Percentiles rank a stretch among this genome's conserved stretches.
These are phyloP conservation scores for Danio tinwini DNA, from an alignment of 2,797 vertebrate species.

Conservation along the genomic window DNA sequence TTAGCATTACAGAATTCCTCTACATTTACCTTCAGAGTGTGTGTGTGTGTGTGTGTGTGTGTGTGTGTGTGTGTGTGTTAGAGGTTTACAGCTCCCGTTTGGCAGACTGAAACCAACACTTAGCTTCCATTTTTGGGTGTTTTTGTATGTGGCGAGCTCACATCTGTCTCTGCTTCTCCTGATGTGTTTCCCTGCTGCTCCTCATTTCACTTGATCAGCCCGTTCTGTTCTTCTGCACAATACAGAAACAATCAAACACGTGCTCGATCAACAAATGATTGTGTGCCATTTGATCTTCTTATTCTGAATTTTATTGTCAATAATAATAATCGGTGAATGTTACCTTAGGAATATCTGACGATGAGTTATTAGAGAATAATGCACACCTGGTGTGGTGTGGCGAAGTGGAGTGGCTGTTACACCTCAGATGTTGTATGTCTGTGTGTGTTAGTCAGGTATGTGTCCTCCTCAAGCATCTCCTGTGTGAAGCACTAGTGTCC, in stretches of 20 bases:
- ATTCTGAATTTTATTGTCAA: neutral
- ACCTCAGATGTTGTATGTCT: too few relatives aligned
- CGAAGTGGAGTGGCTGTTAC: too few relatives aligned
- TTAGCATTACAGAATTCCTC: too few relatives aligned
- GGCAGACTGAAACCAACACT: conserved; percentile 21
- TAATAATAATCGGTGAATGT: neutral
- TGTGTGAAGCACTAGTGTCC: too few relatives aligned
- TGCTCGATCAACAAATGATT: neutral
- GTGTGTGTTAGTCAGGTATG: too few relatives aligned
- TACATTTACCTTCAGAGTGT: too few relatives aligned
- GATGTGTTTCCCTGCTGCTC: conserved; percentile 21
- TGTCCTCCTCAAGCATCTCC: too few relatives aligned
- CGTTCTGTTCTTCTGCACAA: neutral
- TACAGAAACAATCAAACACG: neutral
- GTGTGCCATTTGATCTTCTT: neutral
- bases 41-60: conserved; percentile 33
- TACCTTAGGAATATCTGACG: too few relatives aligned
- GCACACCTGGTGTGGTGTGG: too few relatives aligned
- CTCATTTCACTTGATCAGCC: neutral
- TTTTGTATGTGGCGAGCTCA: conserved; percentile 22
- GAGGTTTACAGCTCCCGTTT: conserved; percentile 26
- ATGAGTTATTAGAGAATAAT: too few relatives aligned
- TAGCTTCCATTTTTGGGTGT: conserved; percentile 15
- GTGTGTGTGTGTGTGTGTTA: neutral
- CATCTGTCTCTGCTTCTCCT: neutral